phyloP scores from a whole-genome alignment of 2,113 vertebrate species.

The Suricata suricatta region DNA sequence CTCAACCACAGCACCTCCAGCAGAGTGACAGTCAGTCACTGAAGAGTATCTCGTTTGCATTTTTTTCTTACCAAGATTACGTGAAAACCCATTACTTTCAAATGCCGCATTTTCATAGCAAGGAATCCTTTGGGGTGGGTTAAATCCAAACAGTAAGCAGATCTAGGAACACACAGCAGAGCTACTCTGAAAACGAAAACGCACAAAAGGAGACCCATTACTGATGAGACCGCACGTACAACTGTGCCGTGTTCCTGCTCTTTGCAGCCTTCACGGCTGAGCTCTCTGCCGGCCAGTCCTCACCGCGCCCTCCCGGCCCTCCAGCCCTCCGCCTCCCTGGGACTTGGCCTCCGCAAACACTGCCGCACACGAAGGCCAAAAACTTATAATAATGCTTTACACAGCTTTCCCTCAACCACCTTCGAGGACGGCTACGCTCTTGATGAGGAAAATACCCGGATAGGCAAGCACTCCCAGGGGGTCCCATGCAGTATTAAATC shows the following conservation, averaged over 20 bases:
- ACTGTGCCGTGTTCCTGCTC: not conserved
- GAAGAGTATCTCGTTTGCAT: not conserved
- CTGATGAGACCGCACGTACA: not conserved
- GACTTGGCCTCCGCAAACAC: not conserved
- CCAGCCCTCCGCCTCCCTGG: not conserved
- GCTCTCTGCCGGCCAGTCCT: not conserved
- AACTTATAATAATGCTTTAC: not conserved
- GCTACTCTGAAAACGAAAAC: constrained; percentile 86
- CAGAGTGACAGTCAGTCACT: not conserved
- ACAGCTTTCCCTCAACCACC: not conserved
- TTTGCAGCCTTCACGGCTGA: not conserved
- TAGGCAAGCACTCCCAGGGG: not conserved
- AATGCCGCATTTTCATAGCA: constrained; percentile 90
- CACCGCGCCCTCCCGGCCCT: accelerated
- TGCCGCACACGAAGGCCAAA: not conserved
- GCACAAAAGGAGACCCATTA: not conserved
- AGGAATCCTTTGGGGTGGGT: constrained; percentile 86
- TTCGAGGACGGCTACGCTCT: not conserved
- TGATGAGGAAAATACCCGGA: not conserved
- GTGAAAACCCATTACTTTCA: constrained; percentile 89
- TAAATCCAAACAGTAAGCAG: constrained; percentile 87
- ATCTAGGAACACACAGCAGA: constrained; percentile 84
- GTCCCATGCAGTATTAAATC: not conserved
- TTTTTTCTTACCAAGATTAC: constrained; percentile 90
- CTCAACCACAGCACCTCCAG: not conserved